Percentiles rank a stretch among this genome's conserved stretches.
phyloP scores from a whole-genome alignment of 2,888 invertebrate genomes.

The Pyrocoelia pectoralis region DNA sequence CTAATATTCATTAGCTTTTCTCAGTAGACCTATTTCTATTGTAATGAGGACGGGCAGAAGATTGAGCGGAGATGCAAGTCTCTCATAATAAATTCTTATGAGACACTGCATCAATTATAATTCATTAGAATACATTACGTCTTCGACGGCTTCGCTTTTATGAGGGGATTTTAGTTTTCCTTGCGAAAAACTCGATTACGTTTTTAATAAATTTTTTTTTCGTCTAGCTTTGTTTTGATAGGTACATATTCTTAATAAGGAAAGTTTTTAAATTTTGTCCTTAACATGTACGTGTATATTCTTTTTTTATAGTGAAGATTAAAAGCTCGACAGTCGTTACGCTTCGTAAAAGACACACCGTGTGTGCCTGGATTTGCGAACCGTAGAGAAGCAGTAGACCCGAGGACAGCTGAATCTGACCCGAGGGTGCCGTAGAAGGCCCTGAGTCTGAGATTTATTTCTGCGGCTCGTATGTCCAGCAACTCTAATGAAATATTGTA shows the following conservation, averaged over 20 bases:
- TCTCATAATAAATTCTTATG: slow-evolving; percentile 36
- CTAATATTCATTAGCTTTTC: slow-evolving; percentile 36
- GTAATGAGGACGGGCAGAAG: slow-evolving; percentile 30
- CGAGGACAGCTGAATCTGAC: slow-evolving; percentile 58
- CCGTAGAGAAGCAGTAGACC: slow-evolving; percentile 45
- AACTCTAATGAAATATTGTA: slow-evolving; percentile 60
- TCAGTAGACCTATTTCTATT: slow-evolving; percentile 35
- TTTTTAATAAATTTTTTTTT: neutral
- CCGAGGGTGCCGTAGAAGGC: slow-evolving; percentile 58
- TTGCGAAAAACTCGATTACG: neutral
- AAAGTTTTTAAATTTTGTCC: neutral
- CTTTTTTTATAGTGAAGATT: slow-evolving; percentile 11
- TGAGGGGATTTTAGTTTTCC: slow-evolving; percentile 1
- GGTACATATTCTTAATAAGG: neutral
- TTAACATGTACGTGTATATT: slow-evolving; percentile 3
- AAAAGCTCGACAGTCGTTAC: slow-evolving; percentile 19
- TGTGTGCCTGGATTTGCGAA: slow-evolving; percentile 30
- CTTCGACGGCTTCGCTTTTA: slow-evolving; percentile 10
- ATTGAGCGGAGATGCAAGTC: slow-evolving; percentile 31
- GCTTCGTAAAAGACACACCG: slow-evolving; percentile 21
- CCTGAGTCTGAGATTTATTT: slow-evolving; percentile 58
- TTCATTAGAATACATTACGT: slow-evolving; percentile 39
- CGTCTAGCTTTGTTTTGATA: neutral
- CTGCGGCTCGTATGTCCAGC: slow-evolving; percentile 53
- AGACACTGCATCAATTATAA: slow-evolving; percentile 42